These are phyloP conservation scores for Augiades crinisus DNA, from an alignment of 2,888 invertebrate species.

Conservation along the genomic window DNA sequence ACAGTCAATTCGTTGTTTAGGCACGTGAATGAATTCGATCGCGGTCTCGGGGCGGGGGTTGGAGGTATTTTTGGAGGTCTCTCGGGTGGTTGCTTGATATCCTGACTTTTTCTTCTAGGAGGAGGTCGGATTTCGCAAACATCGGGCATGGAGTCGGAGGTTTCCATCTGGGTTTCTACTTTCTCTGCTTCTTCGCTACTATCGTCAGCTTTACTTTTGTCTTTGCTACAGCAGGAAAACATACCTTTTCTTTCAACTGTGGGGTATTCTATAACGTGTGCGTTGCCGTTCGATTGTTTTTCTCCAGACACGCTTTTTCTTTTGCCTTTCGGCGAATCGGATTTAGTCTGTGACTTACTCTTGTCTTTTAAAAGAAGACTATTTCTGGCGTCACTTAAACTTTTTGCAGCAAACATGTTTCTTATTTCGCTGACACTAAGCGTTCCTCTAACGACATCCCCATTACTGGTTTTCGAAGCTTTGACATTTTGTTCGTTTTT, in stretches of 20 bases:
- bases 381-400: slow-evolving; percentile 75
- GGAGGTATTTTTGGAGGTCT: slow-evolving; percentile 84
- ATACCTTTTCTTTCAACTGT: slow-evolving; percentile 87
- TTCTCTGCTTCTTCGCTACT: slow-evolving; percentile 68
- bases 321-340: slow-evolving; percentile 71
- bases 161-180: slow-evolving; percentile 57
- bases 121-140: slow-evolving; percentile 83
- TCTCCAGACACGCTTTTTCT: slow-evolving; percentile 64
- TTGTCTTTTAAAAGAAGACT: slow-evolving; percentile 75
- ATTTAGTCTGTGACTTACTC: slow-evolving; percentile 57
- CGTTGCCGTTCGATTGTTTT: slow-evolving; percentile 66
- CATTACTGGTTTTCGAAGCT: slow-evolving; percentile 59
- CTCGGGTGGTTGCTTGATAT: slow-evolving; percentile 82
- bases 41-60: slow-evolving; percentile 74
- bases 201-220: slow-evolving; percentile 77
- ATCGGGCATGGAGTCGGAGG: slow-evolving; percentile 68
- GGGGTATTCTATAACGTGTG: slow-evolving; percentile 86
- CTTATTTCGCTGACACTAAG: slow-evolving; percentile 79
- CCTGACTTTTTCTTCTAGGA: slow-evolving; percentile 81
- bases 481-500: slow-evolving; percentile 45
- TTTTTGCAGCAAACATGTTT: slow-evolving; percentile 75
- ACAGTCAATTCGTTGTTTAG: slow-evolving; percentile 65
- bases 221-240: slow-evolving; percentile 87
- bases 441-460: slow-evolving; percentile 80
- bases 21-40: slow-evolving; percentile 80